phyloP scores from a whole-genome alignment of 2,113 vertebrate species.

The Tylochromis polylepis region DNA sequence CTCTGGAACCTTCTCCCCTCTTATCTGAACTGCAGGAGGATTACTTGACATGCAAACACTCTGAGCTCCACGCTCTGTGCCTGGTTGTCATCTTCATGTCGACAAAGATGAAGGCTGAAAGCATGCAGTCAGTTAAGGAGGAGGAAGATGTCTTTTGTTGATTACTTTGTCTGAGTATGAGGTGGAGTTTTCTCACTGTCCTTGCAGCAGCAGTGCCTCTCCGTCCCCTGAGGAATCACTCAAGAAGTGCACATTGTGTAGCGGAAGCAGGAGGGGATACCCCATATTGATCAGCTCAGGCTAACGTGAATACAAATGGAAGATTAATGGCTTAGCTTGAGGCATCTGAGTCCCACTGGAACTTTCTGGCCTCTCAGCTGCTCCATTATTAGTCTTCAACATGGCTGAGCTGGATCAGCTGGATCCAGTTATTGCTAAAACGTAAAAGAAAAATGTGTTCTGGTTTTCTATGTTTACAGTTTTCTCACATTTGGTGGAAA shows the following conservation, averaged over 20 bases:
- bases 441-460: not conserved
- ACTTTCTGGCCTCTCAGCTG: not conserved
- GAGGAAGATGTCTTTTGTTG: not conserved
- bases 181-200: not conserved
- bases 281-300: constrained; percentile 5
- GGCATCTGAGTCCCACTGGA: not conserved
- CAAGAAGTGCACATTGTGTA: not conserved
- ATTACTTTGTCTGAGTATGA: not conserved
- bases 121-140: not conserved
- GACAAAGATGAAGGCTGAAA: not conserved
- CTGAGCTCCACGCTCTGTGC: not conserved
- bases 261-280: not conserved
- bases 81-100: not conserved
- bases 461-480: not conserved
- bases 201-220: not conserved
- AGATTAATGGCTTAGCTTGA: constrained; percentile 1
- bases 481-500: not conserved
- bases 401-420: not conserved
- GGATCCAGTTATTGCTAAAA: not conserved
- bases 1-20: not conserved
- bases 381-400: not conserved
- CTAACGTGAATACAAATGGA: constrained; percentile 11
- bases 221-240: not conserved
- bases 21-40: not conserved
- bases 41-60: not conserved